Evolutionary conservation across 1,140 invertebrate species (phyloP), one percentile per base, ranked within the genome.

Genomic region (Eufriesea mexicana): DNA sequence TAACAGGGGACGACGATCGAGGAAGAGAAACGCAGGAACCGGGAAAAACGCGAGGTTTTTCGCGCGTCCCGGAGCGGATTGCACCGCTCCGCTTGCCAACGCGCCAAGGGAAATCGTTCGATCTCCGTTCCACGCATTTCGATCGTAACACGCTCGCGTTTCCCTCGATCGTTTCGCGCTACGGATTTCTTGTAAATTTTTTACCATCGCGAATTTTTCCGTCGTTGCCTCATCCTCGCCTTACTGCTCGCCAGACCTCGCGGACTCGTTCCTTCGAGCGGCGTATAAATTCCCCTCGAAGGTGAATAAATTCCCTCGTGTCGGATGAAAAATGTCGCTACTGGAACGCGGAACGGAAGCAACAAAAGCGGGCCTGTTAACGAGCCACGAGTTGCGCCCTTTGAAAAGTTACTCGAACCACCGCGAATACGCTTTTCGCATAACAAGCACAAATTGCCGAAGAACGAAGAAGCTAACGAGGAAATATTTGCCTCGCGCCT

Each of bases 361-460:
- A 51, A 76, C 54, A 55, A 67, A 76, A 76, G 66, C 54, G 47
- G 49, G 12, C 7, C 45, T 62, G 62, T 75, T 82, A 82, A 82
- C 79, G 73, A 82, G 79, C 35, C 47, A 55, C 57, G 18, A 25
- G 51, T 16, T n/a, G 7, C 10, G 49, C 25, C 25, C 59, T 64
- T 76, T n/a, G 62, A 55, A 67, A 64, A 47, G 62, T 45, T 49
- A 42, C 62, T 76, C 42, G 72, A 67, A 64, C 71, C 18, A n/a
- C 6, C 35, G 14, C 25, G 28, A 45, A 76, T 64, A 55, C 72
- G 72, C 61, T 82, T 76, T 76, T 74, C 79, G n/a, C 72, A 25
- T 82, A 82, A 76, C 62, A 67, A 82, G 79, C 79, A 76, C 51
- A 76, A 76, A 82, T 82, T 76, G 62, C 23, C 51, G 64, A 76